phyloP scores from a whole-genome alignment of 2,797 vertebrate species.

The Platyrinchus mystaceus region DNA sequence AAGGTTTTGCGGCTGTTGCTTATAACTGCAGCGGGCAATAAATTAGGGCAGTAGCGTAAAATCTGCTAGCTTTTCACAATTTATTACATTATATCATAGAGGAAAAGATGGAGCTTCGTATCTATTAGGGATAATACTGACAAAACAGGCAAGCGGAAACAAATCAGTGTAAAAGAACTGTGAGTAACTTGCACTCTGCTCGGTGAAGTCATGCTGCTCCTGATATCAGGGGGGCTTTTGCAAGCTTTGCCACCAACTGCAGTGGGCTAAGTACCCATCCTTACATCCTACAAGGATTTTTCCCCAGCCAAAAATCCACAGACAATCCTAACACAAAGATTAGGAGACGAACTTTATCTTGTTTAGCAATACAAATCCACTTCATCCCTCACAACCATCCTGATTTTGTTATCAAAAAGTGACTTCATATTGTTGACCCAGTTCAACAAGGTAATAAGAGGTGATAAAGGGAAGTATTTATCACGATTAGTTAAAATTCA shows the following conservation, averaged over 20 bases:
- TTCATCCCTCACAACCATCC: neutral
- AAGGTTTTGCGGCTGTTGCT: neutral
- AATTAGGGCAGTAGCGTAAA: neutral
- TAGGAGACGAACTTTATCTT: neutral
- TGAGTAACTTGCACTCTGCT: neutral
- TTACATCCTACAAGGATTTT: neutral
- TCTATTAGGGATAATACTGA: neutral
- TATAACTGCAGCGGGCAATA: neutral
- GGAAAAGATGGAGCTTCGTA: neutral
- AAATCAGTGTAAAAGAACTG: neutral
- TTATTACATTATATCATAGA: neutral
- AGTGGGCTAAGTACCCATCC: neutral
- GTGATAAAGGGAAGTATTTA: neutral
- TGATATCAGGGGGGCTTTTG: neutral
- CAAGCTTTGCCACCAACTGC: neutral
- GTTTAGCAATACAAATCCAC: neutral
- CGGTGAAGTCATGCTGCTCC: neutral
- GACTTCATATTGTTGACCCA: neutral
- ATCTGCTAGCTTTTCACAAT: neutral
- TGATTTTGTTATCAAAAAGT: neutral
- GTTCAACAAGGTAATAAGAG: neutral
- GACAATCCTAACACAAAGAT: neutral
- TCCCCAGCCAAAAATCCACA: neutral
- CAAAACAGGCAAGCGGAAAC: neutral
- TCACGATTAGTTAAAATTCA: neutral